Evolutionary conservation across 2,797 vertebrate species (phyloP), one percentile per base, ranked within the genome.

Genomic region (Manis crassicaudata): DNA sequence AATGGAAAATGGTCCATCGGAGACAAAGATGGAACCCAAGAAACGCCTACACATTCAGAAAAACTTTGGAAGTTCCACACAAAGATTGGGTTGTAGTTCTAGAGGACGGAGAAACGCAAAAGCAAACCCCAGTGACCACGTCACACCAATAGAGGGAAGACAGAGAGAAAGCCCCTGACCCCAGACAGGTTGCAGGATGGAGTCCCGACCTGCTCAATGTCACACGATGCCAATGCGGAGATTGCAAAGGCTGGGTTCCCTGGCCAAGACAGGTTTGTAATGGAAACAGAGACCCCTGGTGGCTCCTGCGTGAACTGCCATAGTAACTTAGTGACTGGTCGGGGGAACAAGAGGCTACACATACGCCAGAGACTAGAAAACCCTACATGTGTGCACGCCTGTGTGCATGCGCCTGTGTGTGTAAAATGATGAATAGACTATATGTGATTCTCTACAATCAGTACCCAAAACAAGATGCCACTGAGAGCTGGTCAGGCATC

Each of bases 311-410:
- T 97, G 98, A 52, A 81, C 88, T 86, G 50, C 43, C 96, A 95
- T 94, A 93, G 90, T 96, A 96, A 98, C 93, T 97, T 97, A 98
- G 95, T 96, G 97, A 96, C 96, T 96, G 94, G 97, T 97, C 98
- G 96, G 20, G 92, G 97, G 95, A 96, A 97, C 97, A 96, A 98
- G 96, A 97, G 97, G 97, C 97, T 98, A 98, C 97, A 98, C 96
- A 97, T 46, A 46, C 97, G 97, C 98, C 98, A 93, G 40, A 98
- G 97, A 96, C 96, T 96, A 98, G 79, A 94, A 88, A 98, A 96
- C 90, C 56, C 86, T 98, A 97, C 84, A 6, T 20, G 68, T 46
- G 67, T 52, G 52, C 40, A 85, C 14, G 16, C 75, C 63, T 72
- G 54, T 63, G 62, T 95, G 95, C 97, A 96, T 89, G 97, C 92